Evolutionary conservation across 2,113 vertebrate genomes (phyloP), one percentile per base, ranked within the genome.

Genomic region (Patagioenas fasciata): DNA sequence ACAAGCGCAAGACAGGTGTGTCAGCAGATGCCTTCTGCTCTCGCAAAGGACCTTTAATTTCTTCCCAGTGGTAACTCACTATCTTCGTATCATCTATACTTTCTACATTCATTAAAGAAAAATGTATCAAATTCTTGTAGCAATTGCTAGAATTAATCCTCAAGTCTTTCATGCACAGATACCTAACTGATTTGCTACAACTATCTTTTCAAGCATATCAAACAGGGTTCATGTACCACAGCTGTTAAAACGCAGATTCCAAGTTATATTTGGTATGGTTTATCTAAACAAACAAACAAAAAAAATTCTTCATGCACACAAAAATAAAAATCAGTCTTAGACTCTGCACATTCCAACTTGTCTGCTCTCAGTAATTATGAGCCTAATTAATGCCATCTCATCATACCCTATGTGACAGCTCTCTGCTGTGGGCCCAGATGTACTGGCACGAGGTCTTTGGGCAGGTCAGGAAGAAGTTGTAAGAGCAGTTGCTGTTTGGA

Each of bases 31-130:
- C 96, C 56, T 97, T 97, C 88, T 97, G 91, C 77, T 98, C 96
- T 89, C 94, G 51, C 40, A 97, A 38, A 48, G 98, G 98, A 57
- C 98, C 98, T n/a, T 94, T 93, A 82, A 98, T 94, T 97, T 98
- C 98, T 73, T 99, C 98, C 98, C 98, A 98, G 88, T 93, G 97
- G 77, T 98, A 99, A 81, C 97, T 98, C 75, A 98, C 96, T 57
- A 98, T 97, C 72, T 97, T 95, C 82, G 47, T 80, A 87, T 98
- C 98, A 97, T 98, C 98, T 36, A 75, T 61, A 74, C 98, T 98
- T 95, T 98, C 98, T 99, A 91, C 23, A 40, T 64, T 51, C 40
- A 82, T 88, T 90, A 48, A 96, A 96, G 67, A 88, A 85, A 93
- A 95, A 47, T 1, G 0, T 3, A 77, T 62, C 58, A 90, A 21